Evolutionary conservation across 2,113 vertebrate species (phyloP), one percentile per base, ranked within the genome.

Genomic region (Brachyhypopomus occidentalis): DNA sequence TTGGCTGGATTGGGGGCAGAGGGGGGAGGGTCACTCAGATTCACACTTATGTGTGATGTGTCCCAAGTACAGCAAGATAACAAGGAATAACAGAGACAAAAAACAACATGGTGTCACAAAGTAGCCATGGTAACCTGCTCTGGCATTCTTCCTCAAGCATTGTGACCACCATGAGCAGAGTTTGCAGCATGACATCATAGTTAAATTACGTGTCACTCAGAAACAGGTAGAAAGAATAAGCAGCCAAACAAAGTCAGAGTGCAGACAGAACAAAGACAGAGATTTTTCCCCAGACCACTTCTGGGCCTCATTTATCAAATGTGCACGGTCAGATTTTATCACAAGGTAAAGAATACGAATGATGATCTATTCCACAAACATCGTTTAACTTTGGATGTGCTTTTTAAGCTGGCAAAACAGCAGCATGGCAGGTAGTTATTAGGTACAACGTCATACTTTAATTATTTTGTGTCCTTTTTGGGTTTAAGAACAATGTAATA

Each of bases 231-330:
- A 77, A 64, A 38, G 58, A 78, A 80, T 75, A 83, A 88, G 86
- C 81, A 87, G 84, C 82, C 83, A 88, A 89, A 84, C 78, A 88
- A 82, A 86, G 86, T 88, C 87, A 90, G 89, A 84, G 85, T 86
- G 87, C 88, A 86, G 86, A 85, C 80, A 75, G 45, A 52, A 52
- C 45, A 52, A 52, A 45, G 5, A 45, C 9, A 52, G 45, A 52
- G 2, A 52, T 52, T 77, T 77, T 23, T 73, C 27, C 64, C 60
- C 30, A 36, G 59, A 66, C 59, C 23, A 89, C 45, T 14, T 52
- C 45, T 89, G 90, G 89, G 89, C 78, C 90, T 82, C 66, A 70
- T 70, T 70, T 70, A 70, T 70, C 66, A 41, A 70, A 70, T 70
- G 5, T 41, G 64, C 11, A 3, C 11, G 23, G 3, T 64, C 25